Evolutionary conservation across 2,113 vertebrate species (phyloP).

Genomic region (Cercopithecus mona): DNA sequence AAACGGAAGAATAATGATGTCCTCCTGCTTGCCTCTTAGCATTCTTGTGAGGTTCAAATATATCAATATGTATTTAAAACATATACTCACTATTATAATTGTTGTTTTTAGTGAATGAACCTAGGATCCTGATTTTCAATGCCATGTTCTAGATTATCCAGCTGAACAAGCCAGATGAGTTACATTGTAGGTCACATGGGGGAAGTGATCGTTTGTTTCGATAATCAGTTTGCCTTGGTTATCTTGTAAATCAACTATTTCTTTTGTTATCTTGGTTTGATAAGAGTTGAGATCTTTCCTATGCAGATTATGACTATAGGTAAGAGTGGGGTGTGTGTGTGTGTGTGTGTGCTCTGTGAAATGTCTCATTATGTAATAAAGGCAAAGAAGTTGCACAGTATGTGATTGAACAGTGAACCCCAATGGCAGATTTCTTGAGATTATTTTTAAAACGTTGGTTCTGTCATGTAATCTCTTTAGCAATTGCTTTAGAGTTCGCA

Average conservation of each 20-base stretch:
- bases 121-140: background rate
- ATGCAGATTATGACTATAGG: background rate
- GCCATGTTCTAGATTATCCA: background rate
- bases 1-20: background rate
- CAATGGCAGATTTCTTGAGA: background rate
- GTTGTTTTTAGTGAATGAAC: background rate
- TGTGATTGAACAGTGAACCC: background rate
- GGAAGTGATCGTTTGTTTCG: background rate
- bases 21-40: background rate
- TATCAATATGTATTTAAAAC: background rate
- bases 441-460: background rate
- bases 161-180: background rate
- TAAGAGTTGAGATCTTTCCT: background rate
- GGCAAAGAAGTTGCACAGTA: background rate
- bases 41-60: background rate
- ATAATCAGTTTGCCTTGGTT: constrained; percentile 12
- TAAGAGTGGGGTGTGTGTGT: background rate
- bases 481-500: background rate
- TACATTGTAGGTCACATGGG: background rate
- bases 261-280: background rate
- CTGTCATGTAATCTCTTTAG: background rate
- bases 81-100: background rate
- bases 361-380: background rate
- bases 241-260: background rate
- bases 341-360: background rate